Evolutionary conservation across 1,140 invertebrate genomes (phyloP).

Genomic region (Cyphomyrmex costatus): DNA sequence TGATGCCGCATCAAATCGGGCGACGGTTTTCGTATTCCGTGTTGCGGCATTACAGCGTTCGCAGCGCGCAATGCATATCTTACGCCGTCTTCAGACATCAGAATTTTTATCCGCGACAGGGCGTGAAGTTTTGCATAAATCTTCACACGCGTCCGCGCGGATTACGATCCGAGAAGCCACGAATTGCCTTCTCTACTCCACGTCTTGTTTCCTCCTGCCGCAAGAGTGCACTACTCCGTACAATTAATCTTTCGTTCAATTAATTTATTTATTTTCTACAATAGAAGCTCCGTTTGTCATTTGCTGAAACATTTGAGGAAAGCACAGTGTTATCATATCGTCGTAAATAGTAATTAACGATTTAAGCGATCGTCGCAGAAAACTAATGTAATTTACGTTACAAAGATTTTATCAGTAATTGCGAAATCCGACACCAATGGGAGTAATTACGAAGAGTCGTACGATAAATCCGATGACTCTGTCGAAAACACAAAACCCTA

Average conservation of each 20-base stretch:
- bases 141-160: background rate
- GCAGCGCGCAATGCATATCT: background rate
- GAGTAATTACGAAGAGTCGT: slow-evolving; percentile 30
- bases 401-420: slow-evolving; percentile 40
- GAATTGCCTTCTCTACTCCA: background rate
- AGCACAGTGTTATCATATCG: background rate
- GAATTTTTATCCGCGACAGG: slow-evolving; percentile 40
- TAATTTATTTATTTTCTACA: background rate
- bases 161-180: background rate
- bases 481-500: background rate
- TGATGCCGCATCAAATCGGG: slow-evolving; percentile 44
- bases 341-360: slow-evolving; percentile 48
- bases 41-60: background rate
- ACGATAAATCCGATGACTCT: slow-evolving; percentile 49
- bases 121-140: slow-evolving; percentile 28
- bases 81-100: slow-evolving; percentile 5
- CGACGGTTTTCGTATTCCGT: slow-evolving; percentile 32
- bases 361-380: slow-evolving; percentile 22
- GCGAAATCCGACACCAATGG: slow-evolving; percentile 36
- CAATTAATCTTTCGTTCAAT: background rate
- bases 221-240: too few relatives aligned
- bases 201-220: background rate
- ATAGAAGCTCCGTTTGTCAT: background rate
- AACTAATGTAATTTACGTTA: slow-evolving; percentile 19
- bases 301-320: background rate